Conservation (phyloP, 2,888 invertebrate genomes). For the Amphipyra tragopoginis region DNA sequence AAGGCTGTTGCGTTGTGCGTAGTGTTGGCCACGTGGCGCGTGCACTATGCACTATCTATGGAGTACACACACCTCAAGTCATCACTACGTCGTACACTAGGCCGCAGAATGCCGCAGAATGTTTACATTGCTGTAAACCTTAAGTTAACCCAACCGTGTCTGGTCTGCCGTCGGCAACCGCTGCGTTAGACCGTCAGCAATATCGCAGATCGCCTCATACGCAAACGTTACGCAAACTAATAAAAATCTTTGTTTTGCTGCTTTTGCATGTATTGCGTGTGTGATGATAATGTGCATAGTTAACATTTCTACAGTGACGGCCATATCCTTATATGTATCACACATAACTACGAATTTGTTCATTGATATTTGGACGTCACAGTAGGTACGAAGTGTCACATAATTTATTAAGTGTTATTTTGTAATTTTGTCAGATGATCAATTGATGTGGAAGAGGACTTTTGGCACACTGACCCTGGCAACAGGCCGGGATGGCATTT, state of each 20-base stretch:
- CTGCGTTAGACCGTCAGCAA: conserved; percentile 53
- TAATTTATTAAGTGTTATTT: too few species aligned
- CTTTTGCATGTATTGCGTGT: conserved; percentile 20
- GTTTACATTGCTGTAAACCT: conserved; percentile 27
- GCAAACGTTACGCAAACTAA: conserved; percentile 56
- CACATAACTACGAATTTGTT: conserved; percentile 8
- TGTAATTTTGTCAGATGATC: background rate
- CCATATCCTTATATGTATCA: conserved; percentile 2
- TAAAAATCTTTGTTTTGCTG: conserved; percentile 42
- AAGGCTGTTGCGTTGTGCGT: conserved; percentile 40
- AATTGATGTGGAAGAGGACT: conserved; percentile 11
- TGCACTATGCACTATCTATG: conserved; percentile 44
- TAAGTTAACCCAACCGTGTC: conserved; percentile 17
- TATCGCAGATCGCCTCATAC: conserved; percentile 40
- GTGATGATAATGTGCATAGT: conserved; percentile 16
- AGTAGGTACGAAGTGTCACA: background rate
- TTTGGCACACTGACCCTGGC: conserved; percentile 40
- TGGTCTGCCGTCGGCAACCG: conserved; percentile 34
- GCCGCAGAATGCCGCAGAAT: conserved; percentile 34
- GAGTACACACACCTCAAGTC: conserved; percentile 27
- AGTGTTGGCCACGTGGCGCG: conserved; percentile 50
- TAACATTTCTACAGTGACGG: conserved; percentile 13
- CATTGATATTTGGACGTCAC: conserved; percentile 4
- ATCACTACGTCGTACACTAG: conserved; percentile 22
- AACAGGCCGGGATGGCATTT: conserved; percentile 28